Conservation (phyloP, 2,797 vertebrate genomes). For the Sebastes elongatus region DNA sequence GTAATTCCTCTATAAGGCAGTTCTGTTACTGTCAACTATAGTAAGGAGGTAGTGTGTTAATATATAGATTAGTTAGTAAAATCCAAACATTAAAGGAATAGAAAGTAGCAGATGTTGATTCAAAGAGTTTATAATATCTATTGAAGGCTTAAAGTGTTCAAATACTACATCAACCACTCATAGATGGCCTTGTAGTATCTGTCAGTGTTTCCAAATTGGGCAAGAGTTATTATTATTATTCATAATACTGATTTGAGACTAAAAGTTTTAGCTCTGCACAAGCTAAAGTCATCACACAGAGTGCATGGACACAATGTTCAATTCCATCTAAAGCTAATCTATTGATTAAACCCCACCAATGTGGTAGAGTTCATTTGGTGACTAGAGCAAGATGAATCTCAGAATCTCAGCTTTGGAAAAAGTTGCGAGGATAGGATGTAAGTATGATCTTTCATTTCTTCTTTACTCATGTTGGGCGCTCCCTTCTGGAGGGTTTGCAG, state of each 20-base stretch:
- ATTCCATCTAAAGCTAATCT: slow-evolving; percentile 99
- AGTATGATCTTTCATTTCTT: slow-evolving; percentile 98
- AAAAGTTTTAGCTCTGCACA: slow-evolving; percentile 45
- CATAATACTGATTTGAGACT: slow-evolving; percentile 52
- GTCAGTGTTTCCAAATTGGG: slow-evolving; percentile 33
- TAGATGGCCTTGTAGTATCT: slow-evolving; percentile 16
- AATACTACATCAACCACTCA: slow-evolving; percentile 9
- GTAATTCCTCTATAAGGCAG: slow-evolving; percentile 6
- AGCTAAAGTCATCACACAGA: slow-evolving; percentile 79
- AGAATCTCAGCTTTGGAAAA: slow-evolving; percentile 94
- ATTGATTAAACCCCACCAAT: slow-evolving; percentile 99
- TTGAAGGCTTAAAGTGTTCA: slow-evolving; percentile 4
- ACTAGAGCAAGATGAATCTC: slow-evolving; percentile 99
- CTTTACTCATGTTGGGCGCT: slow-evolving; percentile 95
- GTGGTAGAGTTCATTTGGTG: slow-evolving; percentile 99
- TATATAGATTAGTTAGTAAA: slow-evolving; percentile 1
- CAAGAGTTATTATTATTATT: slow-evolving; percentile 16
- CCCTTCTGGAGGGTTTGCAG: slow-evolving; percentile 97
- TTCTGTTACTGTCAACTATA: slow-evolving; percentile 42
- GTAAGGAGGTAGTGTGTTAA: slow-evolving; percentile 13
- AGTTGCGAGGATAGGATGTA: slow-evolving; percentile 99
- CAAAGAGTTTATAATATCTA: not conserved
- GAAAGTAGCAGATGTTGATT: slow-evolving; percentile 16
- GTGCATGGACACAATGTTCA: slow-evolving; percentile 98
- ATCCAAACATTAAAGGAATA: slow-evolving; percentile 1